Evolutionary conservation across 2,113 vertebrate genomes (phyloP).

Genomic region (Hyaena hyaena): DNA sequence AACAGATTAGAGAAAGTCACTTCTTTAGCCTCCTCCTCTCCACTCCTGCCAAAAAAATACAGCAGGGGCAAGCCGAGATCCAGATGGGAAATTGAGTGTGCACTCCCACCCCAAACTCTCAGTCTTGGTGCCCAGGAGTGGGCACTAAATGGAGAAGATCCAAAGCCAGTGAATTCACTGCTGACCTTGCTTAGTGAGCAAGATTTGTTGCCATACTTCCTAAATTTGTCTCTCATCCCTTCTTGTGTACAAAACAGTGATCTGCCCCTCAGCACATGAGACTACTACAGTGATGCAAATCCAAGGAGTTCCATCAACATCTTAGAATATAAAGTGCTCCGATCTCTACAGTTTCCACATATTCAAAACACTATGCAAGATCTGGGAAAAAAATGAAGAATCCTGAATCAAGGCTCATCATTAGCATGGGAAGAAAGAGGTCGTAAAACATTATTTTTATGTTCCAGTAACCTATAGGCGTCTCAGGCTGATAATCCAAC

Average conservation of each 20-base stretch:
- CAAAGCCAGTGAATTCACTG: background rate
- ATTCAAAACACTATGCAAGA: background rate
- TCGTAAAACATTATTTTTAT: background rate
- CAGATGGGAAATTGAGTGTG: fast-evolving
- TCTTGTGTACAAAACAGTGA: background rate
- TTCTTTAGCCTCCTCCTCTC: background rate
- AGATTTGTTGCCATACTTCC: background rate
- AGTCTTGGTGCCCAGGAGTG: too few relatives aligned
- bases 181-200: background rate
- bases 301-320: background rate
- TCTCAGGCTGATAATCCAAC: background rate
- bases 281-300: background rate
- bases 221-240: background rate
- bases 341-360: background rate
- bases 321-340: background rate
- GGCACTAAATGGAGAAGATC: background rate
- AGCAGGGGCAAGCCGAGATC: background rate
- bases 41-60: background rate
- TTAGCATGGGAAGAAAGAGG: background rate
- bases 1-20: background rate
- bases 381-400: background rate
- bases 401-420: background rate
- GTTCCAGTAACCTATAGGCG: background rate
- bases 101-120: background rate
- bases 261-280: background rate